Base-by-base conservation (phyloP, 2,888 invertebrate species). In the Tenthredo notha region DNA sequence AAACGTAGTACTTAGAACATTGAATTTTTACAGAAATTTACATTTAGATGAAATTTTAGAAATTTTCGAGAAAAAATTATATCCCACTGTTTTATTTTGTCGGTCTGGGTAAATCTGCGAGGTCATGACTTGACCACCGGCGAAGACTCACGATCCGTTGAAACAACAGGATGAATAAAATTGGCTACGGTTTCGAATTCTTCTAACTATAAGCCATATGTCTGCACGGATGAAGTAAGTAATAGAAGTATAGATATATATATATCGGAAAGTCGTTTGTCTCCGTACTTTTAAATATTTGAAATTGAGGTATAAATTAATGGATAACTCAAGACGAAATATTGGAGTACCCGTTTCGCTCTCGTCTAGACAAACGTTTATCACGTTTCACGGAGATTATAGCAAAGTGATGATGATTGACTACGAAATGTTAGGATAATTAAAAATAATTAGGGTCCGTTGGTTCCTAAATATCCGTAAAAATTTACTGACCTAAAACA, bases 111-210 rank as follows among this genome's bases (percentile, higher is more conserved):
- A 61, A 80, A 80, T 80, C 40, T 80, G 78, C 78, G 78, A 80
- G 78, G 78, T 80, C 78, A 80, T 40, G 58, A 61, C 78, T 58
- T 80, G 78, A 80, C 78, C 78, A 80, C 78, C 78, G 78, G 78
- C 78, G 78, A 21, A 58, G 78, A 61, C 78, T 61, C 37, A 40
- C 58, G 58, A 61, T 80, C n/a, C 58, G 78, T 80, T 61, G 78
- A 80, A 80, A 80, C 78, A 80, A 80, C 78, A 50, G 58, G 61
- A 80, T 61, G 78, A 80, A 80, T 80, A 80, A 80, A 58, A 58
- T 80, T 80, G n/a, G 78, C 40, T 80, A 61, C 78, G 78, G 78
- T 61, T 80, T 80, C 61, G 40, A 40, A 80, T 80, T 80, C 78
- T 61, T 58, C 21, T 29, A n/a, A n/a, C n/a, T n/a, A n/a, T n/a